Percentiles rank a stretch among this genome's conserved stretches.
Conservation (phyloP, 2,888 invertebrate species). For the Lissocephala sabroskyi region DNA sequence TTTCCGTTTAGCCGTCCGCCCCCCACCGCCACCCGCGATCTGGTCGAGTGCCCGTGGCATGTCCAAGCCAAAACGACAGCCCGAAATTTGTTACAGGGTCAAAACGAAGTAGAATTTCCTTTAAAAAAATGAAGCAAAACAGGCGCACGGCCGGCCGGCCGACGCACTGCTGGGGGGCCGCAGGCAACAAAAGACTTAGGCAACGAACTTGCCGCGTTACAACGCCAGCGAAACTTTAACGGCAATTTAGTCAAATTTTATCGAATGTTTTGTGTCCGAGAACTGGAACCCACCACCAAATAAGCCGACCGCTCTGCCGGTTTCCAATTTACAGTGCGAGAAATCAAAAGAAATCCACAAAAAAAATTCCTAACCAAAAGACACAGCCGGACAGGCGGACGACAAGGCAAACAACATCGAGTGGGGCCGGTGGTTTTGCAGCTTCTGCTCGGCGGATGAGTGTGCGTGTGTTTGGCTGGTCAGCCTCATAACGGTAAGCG, state of each 20-base stretch:
- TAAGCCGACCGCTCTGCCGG: too few species aligned
- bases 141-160: slow-evolving; percentile 19
- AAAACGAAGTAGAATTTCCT: slow-evolving; percentile 52
- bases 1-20: slow-evolving; percentile 19
- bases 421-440: slow-evolving; percentile 4
- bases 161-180: too few species aligned
- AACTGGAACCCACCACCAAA: slow-evolving; percentile 30
- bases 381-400: slow-evolving; percentile 14
- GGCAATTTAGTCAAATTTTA: slow-evolving; percentile 54
- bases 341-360: slow-evolving; percentile 32
- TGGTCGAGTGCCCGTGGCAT: too few species aligned
- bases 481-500: slow-evolving; percentile 32
- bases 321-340: slow-evolving; percentile 26
- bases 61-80: slow-evolving; percentile 19
- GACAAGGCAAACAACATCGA: slow-evolving; percentile 42
- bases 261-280: slow-evolving; percentile 38
- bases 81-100: slow-evolving; percentile 58
- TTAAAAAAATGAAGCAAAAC: slow-evolving; percentile 22
- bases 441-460: too few species aligned
- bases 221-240: not conserved
- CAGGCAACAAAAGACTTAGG: slow-evolving; percentile 51
- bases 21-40: slow-evolving; percentile 12
- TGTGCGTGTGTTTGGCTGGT: not conserved
- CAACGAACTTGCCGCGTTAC: slow-evolving; percentile 40
- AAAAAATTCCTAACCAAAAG: slow-evolving; percentile 11